Base-by-base conservation (phyloP, 2,888 invertebrate species). In the Reticulitermes lucifugus region DNA sequence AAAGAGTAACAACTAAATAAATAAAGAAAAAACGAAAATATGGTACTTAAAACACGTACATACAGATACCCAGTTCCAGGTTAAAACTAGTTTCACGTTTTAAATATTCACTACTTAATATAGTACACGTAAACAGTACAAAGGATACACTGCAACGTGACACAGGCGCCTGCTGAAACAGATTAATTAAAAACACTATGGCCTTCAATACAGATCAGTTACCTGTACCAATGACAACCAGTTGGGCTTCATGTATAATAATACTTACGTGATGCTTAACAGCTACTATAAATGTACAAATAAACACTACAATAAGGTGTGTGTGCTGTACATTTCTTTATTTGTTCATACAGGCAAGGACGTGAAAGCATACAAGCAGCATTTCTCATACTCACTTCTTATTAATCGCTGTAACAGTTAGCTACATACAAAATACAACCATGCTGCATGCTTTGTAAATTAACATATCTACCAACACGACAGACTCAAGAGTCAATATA, bases 271-370 rank as follows among this genome's bases (percentile, higher is more conserved):
- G 29, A 21, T 41, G 7, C 41, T 22, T 21, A 12, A 5, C 73
- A 14, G 73, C 73, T 21, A 73, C 29, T 41, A 41, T 73, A 73
- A 25, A 73, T 3, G 22, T 25, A 70, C 55, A 73, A 73, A 73
- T 73, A 73, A 73, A 41, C 35, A 73, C 7, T 73, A 73, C 41
- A 73, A 41, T 14, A 14, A 10, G 1, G 12, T 73, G 35, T 10
- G 41, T 18, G 73, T 73, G 73, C 73, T 73, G 41, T 73, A 73
- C 73, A 73, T 12, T 73, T 73, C 29, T 73, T 73, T 73, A 73
- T 73, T 73, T 9, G 18, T 73, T 73, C 14, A 35, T 73, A 73
- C 73, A 73, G 73, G 73, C 5, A 41, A 21, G 73, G 65, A 9
- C n/a, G 25, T 65, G 25, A 65, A 65, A 14, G 25, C 65, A 25